Base-by-base conservation (phyloP, 2,797 vertebrate genomes). In the Octomys mimax region DNA sequence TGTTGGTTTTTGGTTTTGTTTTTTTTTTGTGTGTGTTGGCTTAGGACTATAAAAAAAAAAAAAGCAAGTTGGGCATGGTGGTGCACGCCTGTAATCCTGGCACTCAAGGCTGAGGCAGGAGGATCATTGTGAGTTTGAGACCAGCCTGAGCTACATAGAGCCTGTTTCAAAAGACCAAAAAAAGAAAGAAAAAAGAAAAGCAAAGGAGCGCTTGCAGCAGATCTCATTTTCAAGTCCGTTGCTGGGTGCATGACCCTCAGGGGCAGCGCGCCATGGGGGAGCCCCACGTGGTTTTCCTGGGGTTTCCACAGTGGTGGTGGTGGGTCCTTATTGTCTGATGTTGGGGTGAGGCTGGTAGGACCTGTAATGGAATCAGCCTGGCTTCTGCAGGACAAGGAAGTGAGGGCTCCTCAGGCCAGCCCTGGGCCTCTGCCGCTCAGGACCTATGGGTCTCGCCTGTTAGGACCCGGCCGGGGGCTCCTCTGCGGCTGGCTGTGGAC, bases 271-370 rank as follows among this genome's bases (percentile, higher is more conserved):
- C 19, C 92, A 94, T 96, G 91, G 96, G 94, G 96, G 97, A 97
- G 96, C 94, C 93, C 91, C 36, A 90, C 95, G 77, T 95, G 87
- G 68, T 97, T 98, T 79, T 95, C 96, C 42, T 70, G n/a, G 68
- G 68, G 52, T 96, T 61, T 36, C 66, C 68, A 78, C 2, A 9
- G 28, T 92, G 87, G 91, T 84, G 0, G 89, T 96, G 95, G 64
- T 95, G 93, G 97, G 95, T 96, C 97, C 97, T 98, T 97, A 97
- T 95, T 93, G 94, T 95, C 90, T 92, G n/a, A n/a, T 21, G 18
- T 10, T 10, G 12, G 62, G 7, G 12, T 5, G 1, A 49, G 71
- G 7, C 54, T 6, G 22, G 66, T 68, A 28, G 66, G 33, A 19
- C 21, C 75, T 39, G 19, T 94, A 87, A 93, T 85, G 46, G 95